phyloP scores from a whole-genome alignment of 1,140 invertebrate species.

The Coptotermes formosanus region DNA sequence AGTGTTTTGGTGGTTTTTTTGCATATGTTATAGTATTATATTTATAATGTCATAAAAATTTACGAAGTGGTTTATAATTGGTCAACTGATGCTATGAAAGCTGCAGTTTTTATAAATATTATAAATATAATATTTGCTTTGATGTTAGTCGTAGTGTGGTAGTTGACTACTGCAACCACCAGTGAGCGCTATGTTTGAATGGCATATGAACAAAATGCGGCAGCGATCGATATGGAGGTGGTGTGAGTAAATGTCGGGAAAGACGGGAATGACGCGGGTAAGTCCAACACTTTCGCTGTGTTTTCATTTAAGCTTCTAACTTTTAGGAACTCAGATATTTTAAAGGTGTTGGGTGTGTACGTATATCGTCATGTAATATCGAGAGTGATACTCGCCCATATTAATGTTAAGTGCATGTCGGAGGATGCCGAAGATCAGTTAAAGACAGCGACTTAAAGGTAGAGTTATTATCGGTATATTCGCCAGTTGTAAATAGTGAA shows the following conservation, averaged over 20 bases:
- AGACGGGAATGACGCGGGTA: not conserved
- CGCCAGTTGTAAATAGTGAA: not conserved
- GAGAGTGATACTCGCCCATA: not conserved
- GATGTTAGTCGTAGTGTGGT: not conserved
- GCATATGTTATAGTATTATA: no score
- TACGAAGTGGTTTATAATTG: no score
- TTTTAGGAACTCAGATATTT: not conserved
- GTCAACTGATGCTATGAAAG: no score
- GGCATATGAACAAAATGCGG: not conserved
- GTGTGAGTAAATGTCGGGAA: not conserved
- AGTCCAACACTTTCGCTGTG: not conserved
- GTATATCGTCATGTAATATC: not conserved
- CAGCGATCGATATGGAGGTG: not conserved
- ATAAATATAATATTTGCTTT: not conserved
- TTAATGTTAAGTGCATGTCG: not conserved
- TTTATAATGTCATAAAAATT: no score
- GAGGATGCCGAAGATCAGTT: not conserved
- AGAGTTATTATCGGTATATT: not conserved
- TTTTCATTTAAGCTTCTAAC: not conserved
- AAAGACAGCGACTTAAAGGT: no score
- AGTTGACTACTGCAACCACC: constrained; percentile 3
- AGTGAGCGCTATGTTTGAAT: not conserved
- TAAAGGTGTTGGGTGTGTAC: not conserved
- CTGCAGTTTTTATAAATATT: not conserved
- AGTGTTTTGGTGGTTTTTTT: no score